Evolutionary conservation across 2,888 invertebrate species (phyloP).

Genomic region (Stenchaetothrips biformis): DNA sequence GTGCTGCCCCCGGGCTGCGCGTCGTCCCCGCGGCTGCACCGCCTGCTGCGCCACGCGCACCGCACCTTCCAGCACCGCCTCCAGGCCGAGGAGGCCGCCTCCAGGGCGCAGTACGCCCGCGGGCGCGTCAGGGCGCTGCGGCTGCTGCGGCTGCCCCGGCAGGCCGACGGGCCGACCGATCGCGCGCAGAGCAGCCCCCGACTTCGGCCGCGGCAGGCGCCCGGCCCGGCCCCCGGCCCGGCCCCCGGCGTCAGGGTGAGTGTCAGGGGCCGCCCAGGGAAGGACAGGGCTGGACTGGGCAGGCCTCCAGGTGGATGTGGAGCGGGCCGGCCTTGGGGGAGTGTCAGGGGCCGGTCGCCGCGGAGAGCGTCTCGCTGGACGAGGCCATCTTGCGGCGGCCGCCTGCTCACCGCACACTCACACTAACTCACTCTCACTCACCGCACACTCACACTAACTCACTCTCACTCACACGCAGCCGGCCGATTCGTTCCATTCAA

Average conservation of each 20-base stretch:
- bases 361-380: not conserved
- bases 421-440: not conserved
- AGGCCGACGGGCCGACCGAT: not conserved
- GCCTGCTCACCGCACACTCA: not conserved
- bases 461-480: not conserved
- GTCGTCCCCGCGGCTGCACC: not conserved
- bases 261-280: not conserved
- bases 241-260: not conserved
- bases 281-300: not conserved
- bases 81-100: constrained; percentile 10
- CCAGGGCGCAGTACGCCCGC: not conserved
- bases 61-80: not conserved
- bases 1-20: not conserved
- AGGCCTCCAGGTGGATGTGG: not conserved
- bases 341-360: not conserved
- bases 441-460: not conserved
- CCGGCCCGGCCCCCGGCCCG: not conserved
- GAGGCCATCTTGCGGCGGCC: not conserved
- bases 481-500: too few relatives aligned
- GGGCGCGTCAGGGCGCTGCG: not conserved
- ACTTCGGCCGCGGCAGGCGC: not conserved
- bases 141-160: constrained; percentile 3
- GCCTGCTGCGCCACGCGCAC: constrained; percentile 6
- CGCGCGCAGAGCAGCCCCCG: too few relatives aligned
- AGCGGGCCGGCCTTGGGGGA: not conserved